These are phyloP conservation scores for Lepidurus arcticus DNA, from an alignment of 1,140 invertebrate species.

Conservation along the genomic window DNA sequence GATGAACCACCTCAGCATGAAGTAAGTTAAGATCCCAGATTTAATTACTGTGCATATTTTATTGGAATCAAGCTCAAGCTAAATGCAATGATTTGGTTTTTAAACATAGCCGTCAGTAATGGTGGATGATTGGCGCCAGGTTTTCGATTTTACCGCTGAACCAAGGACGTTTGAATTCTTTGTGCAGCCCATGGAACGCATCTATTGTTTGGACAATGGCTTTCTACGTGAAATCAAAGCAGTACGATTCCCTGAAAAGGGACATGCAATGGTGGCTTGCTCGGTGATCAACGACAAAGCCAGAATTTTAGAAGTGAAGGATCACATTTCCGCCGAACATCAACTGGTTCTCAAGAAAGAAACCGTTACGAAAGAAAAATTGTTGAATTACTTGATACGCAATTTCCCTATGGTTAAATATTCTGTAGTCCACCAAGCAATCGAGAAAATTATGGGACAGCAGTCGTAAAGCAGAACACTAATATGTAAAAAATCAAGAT, in stretches of 20 bases:
- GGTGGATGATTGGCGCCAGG: not conserved
- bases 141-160: conserved; percentile 5
- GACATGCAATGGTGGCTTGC: not conserved
- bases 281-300: not conserved
- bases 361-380: not conserved
- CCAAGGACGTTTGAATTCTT: not conserved
- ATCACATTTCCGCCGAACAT: not conserved
- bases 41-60: too few relatives aligned
- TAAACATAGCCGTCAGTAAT: not conserved
- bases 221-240: not conserved
- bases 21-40: not conserved
- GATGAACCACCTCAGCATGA: not conserved
- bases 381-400: not conserved
- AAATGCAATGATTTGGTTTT: too few relatives aligned
- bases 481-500: not conserved
- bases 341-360: conserved; percentile 8
- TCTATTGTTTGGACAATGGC: not conserved
- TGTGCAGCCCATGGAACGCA: not conserved
- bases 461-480: not conserved
- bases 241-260: not conserved
- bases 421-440: not conserved
- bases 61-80: too few relatives aligned
- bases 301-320: not conserved
- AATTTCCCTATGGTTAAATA: not conserved
- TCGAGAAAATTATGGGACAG: not conserved